phyloP scores from a whole-genome alignment of 2,113 vertebrate genomes.

The Alouatta palliata region DNA sequence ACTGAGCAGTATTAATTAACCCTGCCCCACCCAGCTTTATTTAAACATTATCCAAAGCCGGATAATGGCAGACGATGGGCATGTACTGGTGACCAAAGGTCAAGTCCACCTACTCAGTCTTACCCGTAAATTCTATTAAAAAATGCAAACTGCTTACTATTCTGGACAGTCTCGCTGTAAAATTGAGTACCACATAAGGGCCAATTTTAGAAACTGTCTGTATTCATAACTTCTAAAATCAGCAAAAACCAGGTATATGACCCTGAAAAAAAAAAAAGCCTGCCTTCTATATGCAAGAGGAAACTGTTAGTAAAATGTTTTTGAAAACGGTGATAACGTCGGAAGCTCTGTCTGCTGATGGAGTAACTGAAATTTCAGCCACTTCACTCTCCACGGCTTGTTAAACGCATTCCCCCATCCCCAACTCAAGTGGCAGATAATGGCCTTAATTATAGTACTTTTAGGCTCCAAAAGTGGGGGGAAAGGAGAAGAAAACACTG shows the following conservation, averaged over 20 bases:
- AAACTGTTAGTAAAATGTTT: neutral
- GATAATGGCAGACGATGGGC: neutral
- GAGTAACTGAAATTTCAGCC: neutral
- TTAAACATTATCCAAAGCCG: neutral
- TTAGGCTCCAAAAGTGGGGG: neutral
- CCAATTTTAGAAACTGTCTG: neutral
- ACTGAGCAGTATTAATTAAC: neutral
- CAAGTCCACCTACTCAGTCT: too few relatives aligned
- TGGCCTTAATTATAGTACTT: conserved; percentile 28
- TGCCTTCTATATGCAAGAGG: neutral
- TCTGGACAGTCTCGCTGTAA: neutral
- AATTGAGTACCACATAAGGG: neutral
- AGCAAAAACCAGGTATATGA: neutral
- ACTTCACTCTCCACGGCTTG: neutral
- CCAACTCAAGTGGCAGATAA: neutral
- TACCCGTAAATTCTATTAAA: neutral
- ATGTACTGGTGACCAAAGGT: neutral
- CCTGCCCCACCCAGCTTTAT: neutral
- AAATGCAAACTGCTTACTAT: neutral
- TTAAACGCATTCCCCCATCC: neutral
- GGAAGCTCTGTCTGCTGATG: neutral
- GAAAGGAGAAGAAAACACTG: neutral
- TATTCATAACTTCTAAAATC: neutral
- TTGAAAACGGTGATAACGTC: neutral
- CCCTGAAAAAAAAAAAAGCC: neutral